Base-by-base conservation (phyloP, 2,113 vertebrate genomes). In the Potamarius usumacintae region DNA sequence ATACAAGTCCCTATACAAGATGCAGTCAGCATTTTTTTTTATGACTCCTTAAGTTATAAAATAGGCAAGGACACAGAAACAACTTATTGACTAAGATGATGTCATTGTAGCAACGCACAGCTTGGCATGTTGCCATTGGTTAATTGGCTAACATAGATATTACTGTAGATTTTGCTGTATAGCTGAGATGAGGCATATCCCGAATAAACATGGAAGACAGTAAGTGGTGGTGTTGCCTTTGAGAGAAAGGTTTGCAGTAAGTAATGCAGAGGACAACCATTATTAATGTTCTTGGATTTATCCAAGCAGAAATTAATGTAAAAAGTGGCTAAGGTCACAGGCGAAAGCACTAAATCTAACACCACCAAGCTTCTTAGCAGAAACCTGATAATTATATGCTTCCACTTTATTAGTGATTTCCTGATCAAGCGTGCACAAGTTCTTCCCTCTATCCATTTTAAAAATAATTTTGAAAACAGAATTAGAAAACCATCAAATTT, bases 401-500 rank as follows among this genome's bases (percentile, higher is more conserved):
- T 82, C 69, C n/a, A 34, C 55, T 83, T 62, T 84, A 84, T 85
- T 78, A 85, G 48, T 48, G 67, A 81, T 77, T 27, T 77, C 57
- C 50, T 25, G 62, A 65, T 65, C 83, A 58, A 50, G 48, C 22
- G 27, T 72, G 67, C 60, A 78, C 52, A 87, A 87, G 77, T 83
- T 89, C 65, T 87, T 82, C 72, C 82, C 79, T 87, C 87, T 88
- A 88, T 86, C 89, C 76, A 62, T 87, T 84, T 87, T 10, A 48
- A 76, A 42, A 84, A 72, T 69, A 62, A 87, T 91, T 89, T 86
- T 77, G 30, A 81, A 83, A 84, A 82, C 77, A 25, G 69, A 72
- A 34, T 27, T 52, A 80, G 57, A 79, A 81, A 79, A 48, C 7
- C 34, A 62, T 52, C 34, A 67, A 30, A 20, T 67, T 86, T 86